A percentile compares a stretch with the other conserved stretches of the same genome.
These are phyloP conservation scores for Ceyx margarethae DNA, from an alignment of 2,113 vertebrate species.

Conservation along the genomic window DNA sequence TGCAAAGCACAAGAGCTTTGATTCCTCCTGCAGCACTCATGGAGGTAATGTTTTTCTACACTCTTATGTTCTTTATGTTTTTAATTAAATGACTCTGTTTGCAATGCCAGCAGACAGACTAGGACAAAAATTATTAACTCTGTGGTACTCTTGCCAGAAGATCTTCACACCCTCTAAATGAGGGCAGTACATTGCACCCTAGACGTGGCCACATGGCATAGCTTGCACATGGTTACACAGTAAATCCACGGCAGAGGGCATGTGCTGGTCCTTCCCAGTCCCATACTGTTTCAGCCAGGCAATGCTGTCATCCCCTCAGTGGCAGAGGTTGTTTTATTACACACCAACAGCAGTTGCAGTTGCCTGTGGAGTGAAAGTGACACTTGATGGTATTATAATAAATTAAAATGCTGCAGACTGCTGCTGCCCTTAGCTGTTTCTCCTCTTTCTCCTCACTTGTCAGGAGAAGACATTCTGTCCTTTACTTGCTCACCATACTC, in stretches of 20 bases:
- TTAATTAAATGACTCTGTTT: slow-evolving; percentile 25
- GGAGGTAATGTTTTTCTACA: background rate
- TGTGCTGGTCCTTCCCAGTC: background rate
- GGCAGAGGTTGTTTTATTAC: slow-evolving; percentile 32
- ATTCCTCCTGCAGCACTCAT: background rate
- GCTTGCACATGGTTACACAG: background rate
- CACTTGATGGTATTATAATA: slow-evolving; percentile 59
- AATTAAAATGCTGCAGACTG: slow-evolving; percentile 35
- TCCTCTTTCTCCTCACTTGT: slow-evolving; percentile 26
- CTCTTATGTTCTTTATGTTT: background rate
- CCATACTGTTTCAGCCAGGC: background rate
- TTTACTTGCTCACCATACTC: background rate
- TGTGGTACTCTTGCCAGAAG: background rate
- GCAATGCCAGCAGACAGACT: background rate
- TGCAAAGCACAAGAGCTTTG: background rate
- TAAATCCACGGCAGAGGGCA: background rate
- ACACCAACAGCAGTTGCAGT: slow-evolving; percentile 22
- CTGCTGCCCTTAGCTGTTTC: slow-evolving; percentile 25
- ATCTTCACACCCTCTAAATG: background rate
- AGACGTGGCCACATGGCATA: background rate
- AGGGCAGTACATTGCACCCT: background rate
- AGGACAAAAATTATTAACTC: background rate
- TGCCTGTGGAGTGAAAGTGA: slow-evolving; percentile 50
- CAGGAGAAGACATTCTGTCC: slow-evolving; percentile 14
- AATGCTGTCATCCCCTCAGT: background rate